Evolutionary conservation across 2,888 invertebrate species (phyloP), one percentile per base, ranked within the genome.

Genomic region (Apamea epomidion): DNA sequence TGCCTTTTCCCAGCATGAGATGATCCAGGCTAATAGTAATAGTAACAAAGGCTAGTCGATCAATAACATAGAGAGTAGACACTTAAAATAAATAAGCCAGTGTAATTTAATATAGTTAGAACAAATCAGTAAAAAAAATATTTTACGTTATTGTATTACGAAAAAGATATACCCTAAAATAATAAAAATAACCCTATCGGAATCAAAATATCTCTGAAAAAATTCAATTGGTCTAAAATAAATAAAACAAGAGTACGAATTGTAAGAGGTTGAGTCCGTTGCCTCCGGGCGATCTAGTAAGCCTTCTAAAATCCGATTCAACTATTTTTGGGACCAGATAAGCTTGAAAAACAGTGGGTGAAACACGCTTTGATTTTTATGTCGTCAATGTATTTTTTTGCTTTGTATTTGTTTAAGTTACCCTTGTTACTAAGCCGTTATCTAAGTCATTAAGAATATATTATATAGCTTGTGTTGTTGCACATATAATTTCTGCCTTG

Each of bases 261-360:
- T 73, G 54, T 69, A 80, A 87, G 73, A 77, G 75, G 83, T 81
- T 77, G 67, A 78, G 68, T 72, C 78, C 65, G 58, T 67, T 64
- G 77, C 83, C 88, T 78, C 68, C 25, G 70, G 86, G 77, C 73
- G 45, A 64, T 79, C 70, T 51, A 74, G 86, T 83, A 80, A 86
- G 54, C 83, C 77, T 79, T 71, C 72, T 75, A 75, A 80, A 88
- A 88, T 78, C 83, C 75, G 86, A 81, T 88, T 69, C 64, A 32
- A 79, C 78, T 81, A 77, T 86, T 85, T 79, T 78, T 51, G 78
- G 76, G 75, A 65, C 72, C 80, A 82, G 83, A 78, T 88, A 87
- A 87, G 79, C 80, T 74, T 68, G 67, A 71, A 79, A 78, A 78
- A 78, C 71, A 78, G 48, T 42, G 64, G 51, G 68, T n/a, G 4